phyloP scores from a whole-genome alignment of 2,113 vertebrate genomes.

The Colinus virginianus region DNA sequence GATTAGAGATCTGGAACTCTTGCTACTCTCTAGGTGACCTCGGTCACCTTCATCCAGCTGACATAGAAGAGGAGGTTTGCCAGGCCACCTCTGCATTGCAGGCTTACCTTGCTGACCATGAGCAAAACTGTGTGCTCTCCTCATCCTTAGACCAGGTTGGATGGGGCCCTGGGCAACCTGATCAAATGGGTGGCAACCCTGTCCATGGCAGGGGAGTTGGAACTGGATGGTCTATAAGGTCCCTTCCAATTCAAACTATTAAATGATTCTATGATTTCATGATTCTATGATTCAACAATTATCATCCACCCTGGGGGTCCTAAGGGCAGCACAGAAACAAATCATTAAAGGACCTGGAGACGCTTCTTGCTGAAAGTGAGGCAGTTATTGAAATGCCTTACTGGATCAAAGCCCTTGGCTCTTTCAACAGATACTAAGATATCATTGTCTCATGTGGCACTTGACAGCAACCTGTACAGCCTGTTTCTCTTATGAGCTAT shows the following conservation, averaged over 20 bases:
- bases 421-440: background rate
- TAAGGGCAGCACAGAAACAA: background rate
- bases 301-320: background rate
- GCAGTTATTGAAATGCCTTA: background rate
- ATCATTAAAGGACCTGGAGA: background rate
- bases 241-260: background rate
- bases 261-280: background rate
- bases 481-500: background rate
- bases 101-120: background rate
- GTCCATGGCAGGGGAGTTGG: background rate
- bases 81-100: background rate
- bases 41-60: background rate
- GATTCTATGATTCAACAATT: too few relatives aligned
- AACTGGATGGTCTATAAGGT: background rate
- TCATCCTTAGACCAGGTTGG: background rate
- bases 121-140: rapidly evolving
- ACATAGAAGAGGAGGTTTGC: background rate
- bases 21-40: background rate
- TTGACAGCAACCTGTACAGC: background rate
- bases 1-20: background rate
- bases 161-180: background rate
- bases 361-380: background rate
- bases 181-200: background rate
- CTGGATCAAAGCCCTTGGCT: background rate
- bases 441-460: background rate